Percentiles rank a stretch among this genome's conserved stretches.
These are phyloP conservation scores for Dolichopus griseipennis DNA, from an alignment of 2,888 invertebrate genomes.

Conservation along the genomic window DNA sequence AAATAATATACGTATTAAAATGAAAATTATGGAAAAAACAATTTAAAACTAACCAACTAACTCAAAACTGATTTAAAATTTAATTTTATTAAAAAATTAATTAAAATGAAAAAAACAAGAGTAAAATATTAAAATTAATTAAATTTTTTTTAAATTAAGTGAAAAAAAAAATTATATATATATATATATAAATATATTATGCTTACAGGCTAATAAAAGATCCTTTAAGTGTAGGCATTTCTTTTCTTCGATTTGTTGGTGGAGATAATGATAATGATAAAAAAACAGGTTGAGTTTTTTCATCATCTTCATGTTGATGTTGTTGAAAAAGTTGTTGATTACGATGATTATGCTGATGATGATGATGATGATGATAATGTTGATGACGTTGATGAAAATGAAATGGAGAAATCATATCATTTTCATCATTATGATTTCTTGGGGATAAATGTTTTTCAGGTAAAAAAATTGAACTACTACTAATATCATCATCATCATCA, in stretches of 20 bases:
- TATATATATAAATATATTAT: slow-evolving; percentile 17
- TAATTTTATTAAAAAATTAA: no score
- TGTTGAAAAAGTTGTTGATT: neutral
- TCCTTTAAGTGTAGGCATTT: slow-evolving; percentile 42
- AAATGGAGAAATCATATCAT: slow-evolving; percentile 27
- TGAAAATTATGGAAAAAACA: no score
- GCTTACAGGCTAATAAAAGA: slow-evolving; percentile 44
- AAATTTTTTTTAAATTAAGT: neutral
- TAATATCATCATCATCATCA: slow-evolving; percentile 32
- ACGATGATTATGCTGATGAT: slow-evolving; percentile 16
- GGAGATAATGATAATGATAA: slow-evolving; percentile 43
- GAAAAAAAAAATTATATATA: neutral
- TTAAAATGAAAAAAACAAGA: no score
- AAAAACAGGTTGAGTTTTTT: slow-evolving; percentile 39
- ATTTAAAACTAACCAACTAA: no score
- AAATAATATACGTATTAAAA: no score
- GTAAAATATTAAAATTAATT: no score
- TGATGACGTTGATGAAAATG: slow-evolving; percentile 24
- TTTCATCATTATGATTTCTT: slow-evolving; percentile 7
- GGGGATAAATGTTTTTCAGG: slow-evolving; percentile 9
- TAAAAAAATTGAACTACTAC: slow-evolving; percentile 20
- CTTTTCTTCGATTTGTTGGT: slow-evolving; percentile 41
- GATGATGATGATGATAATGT: slow-evolving; percentile 22
- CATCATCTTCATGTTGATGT: neutral
- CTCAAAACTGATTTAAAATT: no score